These are phyloP conservation scores for Lophotis ruficrista DNA, from an alignment of 2,113 vertebrate genomes.

Conservation along the genomic window DNA sequence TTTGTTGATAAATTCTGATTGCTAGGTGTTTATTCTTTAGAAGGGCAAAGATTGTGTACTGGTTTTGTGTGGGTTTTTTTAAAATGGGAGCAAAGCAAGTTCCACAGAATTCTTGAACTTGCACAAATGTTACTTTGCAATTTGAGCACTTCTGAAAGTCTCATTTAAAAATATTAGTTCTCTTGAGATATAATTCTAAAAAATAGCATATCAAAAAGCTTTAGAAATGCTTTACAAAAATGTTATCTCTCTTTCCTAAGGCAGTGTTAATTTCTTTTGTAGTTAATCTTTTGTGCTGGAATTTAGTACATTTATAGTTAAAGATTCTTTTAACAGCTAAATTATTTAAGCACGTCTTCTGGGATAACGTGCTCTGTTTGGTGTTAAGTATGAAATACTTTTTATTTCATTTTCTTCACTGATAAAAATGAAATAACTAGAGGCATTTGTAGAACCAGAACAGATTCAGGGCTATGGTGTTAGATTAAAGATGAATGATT, in stretches of 20 bases:
- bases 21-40: background rate
- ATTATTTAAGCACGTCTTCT: constrained; percentile 80
- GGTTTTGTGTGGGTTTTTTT: background rate
- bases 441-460: constrained; percentile 76
- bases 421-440: constrained; percentile 80
- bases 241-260: constrained; percentile 79
- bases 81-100: constrained; percentile 17
- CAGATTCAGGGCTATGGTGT: constrained; percentile 68
- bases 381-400: constrained; percentile 79
- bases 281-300: constrained; percentile 82
- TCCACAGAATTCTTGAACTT: constrained; percentile 43
- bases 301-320: constrained; percentile 84
- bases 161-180: constrained; percentile 79
- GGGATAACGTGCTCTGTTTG: constrained; percentile 76
- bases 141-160: constrained; percentile 57
- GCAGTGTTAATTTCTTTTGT: constrained; percentile 85
- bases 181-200: constrained; percentile 75
- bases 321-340: constrained; percentile 81
- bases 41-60: background rate
- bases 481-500: constrained; percentile 73
- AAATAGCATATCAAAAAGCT: constrained; percentile 76
- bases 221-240: constrained; percentile 80
- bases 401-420: constrained; percentile 80
- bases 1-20: background rate
- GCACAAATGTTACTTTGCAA: constrained; percentile 45